Base-by-base conservation (phyloP, 2,797 vertebrate genomes). In the Gymnoscopelus braueri region DNA sequence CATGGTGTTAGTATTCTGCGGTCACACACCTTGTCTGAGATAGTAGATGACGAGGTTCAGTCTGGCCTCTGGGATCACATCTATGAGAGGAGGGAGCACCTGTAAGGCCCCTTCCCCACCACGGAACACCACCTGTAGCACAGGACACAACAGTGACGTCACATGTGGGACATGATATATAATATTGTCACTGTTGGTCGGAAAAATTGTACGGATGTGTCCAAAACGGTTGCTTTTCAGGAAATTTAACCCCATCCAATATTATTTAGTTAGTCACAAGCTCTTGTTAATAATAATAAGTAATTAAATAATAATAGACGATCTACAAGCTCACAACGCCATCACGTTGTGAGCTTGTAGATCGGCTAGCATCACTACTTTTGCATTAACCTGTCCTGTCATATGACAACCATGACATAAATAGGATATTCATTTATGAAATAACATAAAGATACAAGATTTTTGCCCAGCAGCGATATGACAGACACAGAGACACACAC, bases 1-100 rank as follows among this genome's bases (percentile, higher is more conserved):
- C 39, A 44, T 44, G 39, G 39, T 9, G 39, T 44, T 44, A 19
- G 12, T 35, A 35, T 4, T 2, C 29, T 35, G 24, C n/a, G 7
- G 12, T 51, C 85, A 81, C 85, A 81, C 83, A 98, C 98, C 97
- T 95, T 99, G 98, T 77, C 95, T 94, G 67, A 99, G 96, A 84
- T 98, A 97, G 88, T 98, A 99, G 91, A 99, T 99, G 82, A 98
- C 97, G 75, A 99, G 91, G 89, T 99, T 99, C 71, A 99, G 93
- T 86, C 97, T 94, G 15, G 97, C 97, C 89, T 99, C 98, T 4
- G 97, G 95, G 89, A 99, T 98, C 85, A 99, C 98, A 78, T 99
- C 97, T 56, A 99, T 96, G 73, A 99, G 85, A 26, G 97, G 96
- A 78, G 97, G 97, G 47, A 99, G 90, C 57, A 99, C 94, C 95